phyloP scores from a whole-genome alignment of 2,113 vertebrate genomes.

The Lepisosteus osseus region DNA sequence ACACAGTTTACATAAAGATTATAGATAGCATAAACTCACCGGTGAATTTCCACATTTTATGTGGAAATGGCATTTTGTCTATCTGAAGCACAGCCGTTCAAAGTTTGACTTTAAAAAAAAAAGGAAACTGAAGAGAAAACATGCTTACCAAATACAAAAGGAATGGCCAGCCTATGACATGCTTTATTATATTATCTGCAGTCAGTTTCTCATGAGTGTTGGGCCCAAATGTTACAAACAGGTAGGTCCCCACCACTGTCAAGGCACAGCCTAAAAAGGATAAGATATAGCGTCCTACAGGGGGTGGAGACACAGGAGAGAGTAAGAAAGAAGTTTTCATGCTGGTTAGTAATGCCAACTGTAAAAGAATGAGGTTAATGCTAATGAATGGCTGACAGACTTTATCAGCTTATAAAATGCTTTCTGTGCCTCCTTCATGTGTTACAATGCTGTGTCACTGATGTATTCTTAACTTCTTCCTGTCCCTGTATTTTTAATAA shows the following conservation, averaged over 20 bases:
- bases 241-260: conserved; percentile 80
- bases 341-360: conserved; percentile 6
- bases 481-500: no score
- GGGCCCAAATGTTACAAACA: conserved; percentile 91
- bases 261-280: conserved; percentile 84
- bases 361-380: not conserved
- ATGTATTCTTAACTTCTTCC: no score
- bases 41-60: no score
- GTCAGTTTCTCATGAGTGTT: conserved; percentile 89
- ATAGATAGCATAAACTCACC: no score
- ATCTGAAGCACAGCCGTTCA: no score
- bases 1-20: no score
- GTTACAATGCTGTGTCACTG: no score
- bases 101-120: no score
- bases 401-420: no score
- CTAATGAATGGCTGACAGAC: no score
- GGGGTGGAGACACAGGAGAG: conserved; percentile 21
- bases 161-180: conserved; percentile 89
- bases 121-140: not conserved
- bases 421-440: no score
- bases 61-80: no score
- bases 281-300: conserved; percentile 78
- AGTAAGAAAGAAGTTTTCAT: conserved; percentile 4
- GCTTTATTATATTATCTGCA: conserved; percentile 82
- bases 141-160: conserved; percentile 87